These are phyloP conservation scores for Manis crassicaudata DNA, from an alignment of 2,797 vertebrate genomes.

Conservation along the genomic window DNA sequence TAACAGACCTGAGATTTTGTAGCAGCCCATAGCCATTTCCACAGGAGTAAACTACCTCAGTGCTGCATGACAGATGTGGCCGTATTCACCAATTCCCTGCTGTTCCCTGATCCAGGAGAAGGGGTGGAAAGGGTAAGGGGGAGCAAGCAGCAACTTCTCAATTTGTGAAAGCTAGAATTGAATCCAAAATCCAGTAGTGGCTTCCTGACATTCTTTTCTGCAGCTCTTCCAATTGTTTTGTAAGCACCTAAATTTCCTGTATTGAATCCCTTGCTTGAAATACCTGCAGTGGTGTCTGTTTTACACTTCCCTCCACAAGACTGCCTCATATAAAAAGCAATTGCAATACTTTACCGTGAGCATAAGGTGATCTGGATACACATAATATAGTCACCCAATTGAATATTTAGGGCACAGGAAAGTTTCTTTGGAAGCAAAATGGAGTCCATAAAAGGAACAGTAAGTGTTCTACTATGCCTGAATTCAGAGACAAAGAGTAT, in stretches of 20 bases:
- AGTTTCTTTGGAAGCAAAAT: background rate
- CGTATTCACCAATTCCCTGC: background rate
- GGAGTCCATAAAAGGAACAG: background rate
- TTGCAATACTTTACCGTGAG: background rate
- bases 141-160: background rate
- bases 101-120: background rate
- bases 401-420: background rate
- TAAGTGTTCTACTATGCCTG: background rate
- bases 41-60: background rate
- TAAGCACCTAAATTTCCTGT: background rate
- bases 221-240: background rate
- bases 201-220: background rate
- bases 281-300: background rate
- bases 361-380: background rate
- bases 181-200: background rate
- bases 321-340: background rate
- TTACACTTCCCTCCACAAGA: background rate
- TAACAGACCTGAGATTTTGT: background rate
- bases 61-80: background rate
- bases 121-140: background rate
- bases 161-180: background rate
- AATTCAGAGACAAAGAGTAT: background rate
- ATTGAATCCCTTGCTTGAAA: background rate
- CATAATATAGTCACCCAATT: background rate
- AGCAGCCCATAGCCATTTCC: background rate